These are phyloP conservation scores for human (Homo sapiens) DNA, from an alignment of 2,113 vertebrate genomes.

Conservation along the genomic window DNA sequence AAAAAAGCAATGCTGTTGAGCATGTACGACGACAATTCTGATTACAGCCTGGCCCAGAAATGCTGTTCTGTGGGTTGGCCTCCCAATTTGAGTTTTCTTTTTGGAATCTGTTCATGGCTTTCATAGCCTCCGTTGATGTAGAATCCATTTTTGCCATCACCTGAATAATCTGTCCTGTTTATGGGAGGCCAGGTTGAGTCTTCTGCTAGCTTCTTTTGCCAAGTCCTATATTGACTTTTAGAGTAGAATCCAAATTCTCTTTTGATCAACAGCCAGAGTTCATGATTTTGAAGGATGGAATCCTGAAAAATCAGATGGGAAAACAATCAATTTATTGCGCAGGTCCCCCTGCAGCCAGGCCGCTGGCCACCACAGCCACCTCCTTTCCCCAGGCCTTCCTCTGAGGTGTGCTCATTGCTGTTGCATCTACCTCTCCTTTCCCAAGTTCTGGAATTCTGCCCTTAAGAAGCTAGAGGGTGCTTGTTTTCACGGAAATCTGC, in stretches of 20 bases:
- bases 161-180: constrained; percentile 68
- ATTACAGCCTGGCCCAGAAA: constrained; percentile 69
- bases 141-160: constrained; percentile 31
- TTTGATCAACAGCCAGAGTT: constrained; percentile 81
- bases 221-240: constrained; percentile 75
- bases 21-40: background rate
- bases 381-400: background rate
- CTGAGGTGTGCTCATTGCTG: background rate
- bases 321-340: background rate
- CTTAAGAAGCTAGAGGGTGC: background rate
- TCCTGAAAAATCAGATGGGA: constrained; percentile 67
- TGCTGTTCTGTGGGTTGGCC: constrained; percentile 51
- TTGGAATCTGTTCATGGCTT: background rate
- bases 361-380: too few species aligned
- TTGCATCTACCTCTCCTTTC: background rate
- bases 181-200: constrained; percentile 73
- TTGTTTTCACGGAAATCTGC: background rate
- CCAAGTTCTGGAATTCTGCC: background rate
- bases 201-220: constrained; percentile 76
- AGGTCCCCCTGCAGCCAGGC: too few species aligned
- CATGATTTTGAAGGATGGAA: constrained; percentile 79
- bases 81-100: background rate
- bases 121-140: constrained; percentile 73
- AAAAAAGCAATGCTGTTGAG: background rate
- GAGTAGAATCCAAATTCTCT: constrained; percentile 72